A percentile compares a stretch with the other conserved stretches of the same genome.
Evolutionary conservation across 2,113 vertebrate species (phyloP).

Genomic region (Terrapene triunguis): DNA sequence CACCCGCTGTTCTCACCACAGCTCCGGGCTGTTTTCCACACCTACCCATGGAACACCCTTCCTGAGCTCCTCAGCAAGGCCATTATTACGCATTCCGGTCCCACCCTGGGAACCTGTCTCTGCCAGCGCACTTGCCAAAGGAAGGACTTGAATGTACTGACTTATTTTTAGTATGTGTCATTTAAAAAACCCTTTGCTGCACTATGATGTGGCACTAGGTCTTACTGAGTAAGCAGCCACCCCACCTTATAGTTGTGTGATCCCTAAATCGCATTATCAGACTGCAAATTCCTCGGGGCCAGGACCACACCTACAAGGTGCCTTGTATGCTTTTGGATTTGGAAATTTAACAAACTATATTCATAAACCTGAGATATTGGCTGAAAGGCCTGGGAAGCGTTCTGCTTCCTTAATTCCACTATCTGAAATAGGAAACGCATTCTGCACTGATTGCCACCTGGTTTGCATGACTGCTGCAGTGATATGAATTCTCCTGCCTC

Average conservation of each 20-base stretch:
- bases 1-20: not conserved
- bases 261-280: not conserved
- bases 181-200: not conserved
- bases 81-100: not conserved
- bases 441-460: too few species aligned
- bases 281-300: not conserved
- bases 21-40: not conserved
- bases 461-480: not conserved
- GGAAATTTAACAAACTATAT: slow-evolving; percentile 47
- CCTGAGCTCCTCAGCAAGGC: not conserved
- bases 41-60: not conserved
- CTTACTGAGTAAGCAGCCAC: not conserved
- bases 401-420: not conserved
- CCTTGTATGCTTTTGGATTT: slow-evolving; percentile 9
- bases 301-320: slow-evolving; percentile 6
- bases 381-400: not conserved
- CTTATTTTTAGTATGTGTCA: slow-evolving; percentile 35
- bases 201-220: too few species aligned
- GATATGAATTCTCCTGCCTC: not conserved
- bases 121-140: slow-evolving; percentile 9
- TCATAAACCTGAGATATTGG: slow-evolving; percentile 10
- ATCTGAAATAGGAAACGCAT: not conserved
- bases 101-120: not conserved
- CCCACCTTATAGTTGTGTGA: not conserved
- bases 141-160: not conserved